Conservation (phyloP, 2,797 vertebrate species). For the Liparis tanakae region DNA sequence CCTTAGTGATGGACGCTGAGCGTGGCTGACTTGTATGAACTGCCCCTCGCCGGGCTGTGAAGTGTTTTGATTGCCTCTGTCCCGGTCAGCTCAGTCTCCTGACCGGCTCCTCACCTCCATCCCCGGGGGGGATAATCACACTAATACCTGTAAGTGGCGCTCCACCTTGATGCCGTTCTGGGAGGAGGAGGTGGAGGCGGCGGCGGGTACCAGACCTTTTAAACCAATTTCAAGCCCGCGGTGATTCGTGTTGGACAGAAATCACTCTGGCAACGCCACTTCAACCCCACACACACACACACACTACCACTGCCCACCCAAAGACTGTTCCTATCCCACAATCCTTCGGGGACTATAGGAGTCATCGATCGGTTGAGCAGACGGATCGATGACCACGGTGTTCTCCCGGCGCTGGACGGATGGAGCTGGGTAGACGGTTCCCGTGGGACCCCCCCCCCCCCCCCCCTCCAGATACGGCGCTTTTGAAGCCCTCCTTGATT, state of each 20-base stretch:
- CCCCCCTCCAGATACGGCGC: constrained; percentile 45
- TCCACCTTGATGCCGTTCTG: constrained; percentile 40
- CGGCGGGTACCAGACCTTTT: constrained; percentile 51
- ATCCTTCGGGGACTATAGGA: constrained; percentile 66
- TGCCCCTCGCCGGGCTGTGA: constrained; percentile 8
- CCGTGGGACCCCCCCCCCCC: constrained; percentile 65
- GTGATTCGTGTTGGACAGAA: constrained; percentile 75
- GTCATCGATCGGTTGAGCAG: constrained; percentile 83
- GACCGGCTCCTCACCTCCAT: constrained; percentile 48
- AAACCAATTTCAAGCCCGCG: constrained; percentile 65
- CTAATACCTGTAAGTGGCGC: constrained; percentile 62
- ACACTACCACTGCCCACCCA: not conserved
- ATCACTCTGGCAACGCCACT: constrained; percentile 60
- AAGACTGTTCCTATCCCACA: constrained; percentile 56
- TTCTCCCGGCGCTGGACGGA: constrained; percentile 61
- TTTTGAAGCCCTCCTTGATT: constrained; percentile 49
- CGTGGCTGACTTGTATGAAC: constrained; percentile 23
- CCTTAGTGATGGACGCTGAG: constrained; percentile 6
- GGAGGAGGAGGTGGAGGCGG: constrained; percentile 27
- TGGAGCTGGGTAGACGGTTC: constrained; percentile 67
- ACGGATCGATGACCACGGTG: constrained; percentile 80
- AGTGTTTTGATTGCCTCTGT: constrained; percentile 52
- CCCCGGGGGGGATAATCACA: constrained; percentile 54
- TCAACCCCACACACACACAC: constrained; percentile 4
- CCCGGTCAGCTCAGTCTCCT: constrained; percentile 35